Conservation (phyloP, 2,113 vertebrate genomes). For the Etheostoma cragini region DNA sequence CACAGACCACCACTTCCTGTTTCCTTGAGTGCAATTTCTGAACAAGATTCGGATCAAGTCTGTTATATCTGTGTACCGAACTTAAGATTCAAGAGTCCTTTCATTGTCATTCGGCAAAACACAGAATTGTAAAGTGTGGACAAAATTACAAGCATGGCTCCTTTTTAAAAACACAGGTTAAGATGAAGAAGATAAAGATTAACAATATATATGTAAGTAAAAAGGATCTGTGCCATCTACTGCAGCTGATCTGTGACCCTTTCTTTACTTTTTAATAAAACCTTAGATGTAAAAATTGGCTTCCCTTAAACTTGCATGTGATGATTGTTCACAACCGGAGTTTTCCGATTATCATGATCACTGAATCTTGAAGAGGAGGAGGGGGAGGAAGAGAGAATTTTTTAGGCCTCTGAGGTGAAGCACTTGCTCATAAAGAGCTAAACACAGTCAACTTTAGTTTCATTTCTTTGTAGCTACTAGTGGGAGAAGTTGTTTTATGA, state of each 20-base stretch:
- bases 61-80: background rate
- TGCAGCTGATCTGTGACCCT: background rate
- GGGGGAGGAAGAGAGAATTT: background rate
- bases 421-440: conserved; percentile 28
- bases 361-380: conserved; percentile 16
- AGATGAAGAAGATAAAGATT: too few species aligned
- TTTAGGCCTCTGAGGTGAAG: conserved; percentile 3
- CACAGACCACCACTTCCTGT: conserved; percentile 79
- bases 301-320: conserved; percentile 6
- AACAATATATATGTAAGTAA: background rate
- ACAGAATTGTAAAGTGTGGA: too few species aligned
- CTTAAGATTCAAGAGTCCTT: background rate
- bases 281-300: background rate
- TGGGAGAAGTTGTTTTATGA: conserved; percentile 54
- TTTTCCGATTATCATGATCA: background rate
- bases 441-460: conserved; percentile 40
- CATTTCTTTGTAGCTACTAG: conserved; percentile 45
- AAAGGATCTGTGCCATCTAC: background rate
- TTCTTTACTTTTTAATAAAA: background rate
- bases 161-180: too few species aligned
- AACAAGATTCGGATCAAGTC: conserved; percentile 64
- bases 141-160: too few species aligned
- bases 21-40: conserved; percentile 68
- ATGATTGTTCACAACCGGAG: conserved; percentile 23
- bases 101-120: too few species aligned